Percentiles rank a stretch among this genome's conserved stretches.
Conservation (phyloP, 2,888 invertebrate genomes). For the Monoplex corrugatus region DNA sequence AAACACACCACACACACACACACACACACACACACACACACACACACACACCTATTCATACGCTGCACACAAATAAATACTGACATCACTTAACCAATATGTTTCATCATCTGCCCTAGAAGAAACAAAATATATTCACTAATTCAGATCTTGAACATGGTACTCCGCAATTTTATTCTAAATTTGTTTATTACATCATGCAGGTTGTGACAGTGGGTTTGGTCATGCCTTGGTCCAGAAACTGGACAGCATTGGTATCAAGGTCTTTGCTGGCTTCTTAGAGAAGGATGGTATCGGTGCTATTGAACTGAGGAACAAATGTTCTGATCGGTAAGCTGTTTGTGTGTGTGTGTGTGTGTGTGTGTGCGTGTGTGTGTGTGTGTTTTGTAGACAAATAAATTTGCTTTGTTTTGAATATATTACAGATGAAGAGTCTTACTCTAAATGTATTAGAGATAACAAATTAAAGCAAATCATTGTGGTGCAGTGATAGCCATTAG, state of each 20-base stretch:
- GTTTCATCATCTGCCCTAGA: neutral
- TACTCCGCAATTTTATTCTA: neutral
- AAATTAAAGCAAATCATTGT: too few species aligned
- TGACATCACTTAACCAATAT: neutral
- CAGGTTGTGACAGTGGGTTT: conserved; percentile 81
- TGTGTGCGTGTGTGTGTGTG: neutral
- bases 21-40: conserved; percentile 18
- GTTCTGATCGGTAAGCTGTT: conserved; percentile 72
- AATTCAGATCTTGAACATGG: neutral
- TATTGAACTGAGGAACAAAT: conserved; percentile 71
- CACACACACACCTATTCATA: neutral
- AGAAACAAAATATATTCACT: neutral
- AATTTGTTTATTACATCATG: conserved; percentile 27
- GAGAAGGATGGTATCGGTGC: conserved; percentile 75
- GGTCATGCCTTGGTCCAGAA: conserved; percentile 78
- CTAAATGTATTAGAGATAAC: too few species aligned
- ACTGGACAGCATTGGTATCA: conserved; percentile 77
- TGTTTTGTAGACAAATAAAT: too few species aligned
- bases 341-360: neutral
- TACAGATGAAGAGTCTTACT: too few species aligned
- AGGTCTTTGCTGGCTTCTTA: conserved; percentile 79
- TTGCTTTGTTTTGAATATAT: too few species aligned
- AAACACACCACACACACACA: conserved; percentile 22
- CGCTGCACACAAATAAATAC: neutral
- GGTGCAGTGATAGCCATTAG: too few species aligned